Conservation (phyloP, 2,888 invertebrate genomes). For the Taphrorychus bicolor region DNA sequence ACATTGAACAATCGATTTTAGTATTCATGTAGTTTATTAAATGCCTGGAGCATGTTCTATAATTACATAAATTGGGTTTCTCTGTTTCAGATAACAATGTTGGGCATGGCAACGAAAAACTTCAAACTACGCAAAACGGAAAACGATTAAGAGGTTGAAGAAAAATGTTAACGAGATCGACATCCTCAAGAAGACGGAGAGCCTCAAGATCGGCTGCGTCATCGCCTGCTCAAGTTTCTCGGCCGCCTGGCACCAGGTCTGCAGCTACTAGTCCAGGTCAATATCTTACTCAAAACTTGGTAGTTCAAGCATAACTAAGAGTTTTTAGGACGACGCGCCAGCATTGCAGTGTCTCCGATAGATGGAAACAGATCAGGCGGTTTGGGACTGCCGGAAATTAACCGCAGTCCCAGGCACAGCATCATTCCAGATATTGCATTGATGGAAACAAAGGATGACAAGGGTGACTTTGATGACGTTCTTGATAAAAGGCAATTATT, state of each 20-base stretch:
- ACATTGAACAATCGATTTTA: too few relatives aligned
- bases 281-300: too few relatives aligned
- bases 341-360: slow-evolving; percentile 58
- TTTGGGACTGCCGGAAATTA: slow-evolving; percentile 56
- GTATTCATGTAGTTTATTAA: too few relatives aligned
- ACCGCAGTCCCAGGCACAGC: slow-evolving; percentile 60
- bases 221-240: slow-evolving; percentile 66
- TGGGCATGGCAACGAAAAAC: neutral
- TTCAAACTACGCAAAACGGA: neutral
- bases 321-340: slow-evolving; percentile 54
- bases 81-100: neutral
- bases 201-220: slow-evolving; percentile 72
- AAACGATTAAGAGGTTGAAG: neutral
- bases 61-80: too few relatives aligned
- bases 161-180: slow-evolving; percentile 70
- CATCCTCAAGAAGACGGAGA: slow-evolving; percentile 70
- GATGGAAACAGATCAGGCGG: slow-evolving; percentile 43
- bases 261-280: slow-evolving; percentile 56
- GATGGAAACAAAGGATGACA: slow-evolving; percentile 46
- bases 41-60: too few relatives aligned
- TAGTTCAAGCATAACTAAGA: too few relatives aligned
- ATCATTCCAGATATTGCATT: slow-evolving; percentile 58
- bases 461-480: neutral
- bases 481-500: neutral
- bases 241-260: slow-evolving; percentile 58